Evolutionary conservation across 2,888 invertebrate genomes (phyloP).

Genomic region (Coremacera marginata): DNA sequence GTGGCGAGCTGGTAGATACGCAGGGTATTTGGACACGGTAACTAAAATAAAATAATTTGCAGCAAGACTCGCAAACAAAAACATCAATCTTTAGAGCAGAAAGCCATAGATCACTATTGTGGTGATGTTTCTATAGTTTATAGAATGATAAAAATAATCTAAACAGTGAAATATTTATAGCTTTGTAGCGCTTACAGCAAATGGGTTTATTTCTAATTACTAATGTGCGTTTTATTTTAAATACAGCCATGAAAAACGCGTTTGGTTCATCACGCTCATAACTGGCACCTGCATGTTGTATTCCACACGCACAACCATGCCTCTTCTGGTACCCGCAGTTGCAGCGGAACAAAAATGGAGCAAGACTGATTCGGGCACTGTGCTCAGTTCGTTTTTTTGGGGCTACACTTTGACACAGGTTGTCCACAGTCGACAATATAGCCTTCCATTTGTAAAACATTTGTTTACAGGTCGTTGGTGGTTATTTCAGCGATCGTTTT

Average conservation of each 20-base stretch:
- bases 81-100: too few relatives aligned
- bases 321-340: slow-evolving; percentile 75
- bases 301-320: slow-evolving; percentile 77
- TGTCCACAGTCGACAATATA: not conserved
- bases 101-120: too few relatives aligned
- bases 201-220: not conserved
- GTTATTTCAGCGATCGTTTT: slow-evolving; percentile 73
- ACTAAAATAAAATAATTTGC: slow-evolving; percentile 9
- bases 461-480: slow-evolving; percentile 69
- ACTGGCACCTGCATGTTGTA: slow-evolving; percentile 77
- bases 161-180: too few relatives aligned
- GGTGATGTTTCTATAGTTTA: too few relatives aligned
- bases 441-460: too few relatives aligned
- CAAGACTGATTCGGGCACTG: slow-evolving; percentile 78
- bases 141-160: too few relatives aligned
- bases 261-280: slow-evolving; percentile 74
- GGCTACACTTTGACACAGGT: slow-evolving; percentile 78
- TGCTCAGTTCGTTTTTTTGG: slow-evolving; percentile 81
- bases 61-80: too few relatives aligned
- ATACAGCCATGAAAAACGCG: slow-evolving; percentile 71
- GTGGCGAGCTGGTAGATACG: slow-evolving; percentile 68
- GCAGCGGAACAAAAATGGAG: slow-evolving; percentile 77
- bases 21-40: slow-evolving; percentile 68
- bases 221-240: not conserved
- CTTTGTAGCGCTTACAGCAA: not conserved